These are phyloP conservation scores for Lysandra coridon DNA, from an alignment of 2,888 invertebrate genomes.

Conservation along the genomic window DNA sequence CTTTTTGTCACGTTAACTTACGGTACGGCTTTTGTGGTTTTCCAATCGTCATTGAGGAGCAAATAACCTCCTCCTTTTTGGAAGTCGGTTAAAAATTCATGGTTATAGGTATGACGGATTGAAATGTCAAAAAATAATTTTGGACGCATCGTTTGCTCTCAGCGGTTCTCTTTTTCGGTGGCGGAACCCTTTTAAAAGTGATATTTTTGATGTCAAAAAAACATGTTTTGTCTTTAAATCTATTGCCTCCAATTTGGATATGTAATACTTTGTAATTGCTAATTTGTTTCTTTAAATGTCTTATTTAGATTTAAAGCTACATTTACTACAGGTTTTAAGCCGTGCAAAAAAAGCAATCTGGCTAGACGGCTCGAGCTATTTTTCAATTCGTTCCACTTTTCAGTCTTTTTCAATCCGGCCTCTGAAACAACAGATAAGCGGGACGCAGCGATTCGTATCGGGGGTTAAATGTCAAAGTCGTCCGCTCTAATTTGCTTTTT, in stretches of 20 bases:
- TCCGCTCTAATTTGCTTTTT: not conserved
- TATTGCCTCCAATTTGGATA: too few species aligned
- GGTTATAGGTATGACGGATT: too few species aligned
- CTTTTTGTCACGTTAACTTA: not conserved
- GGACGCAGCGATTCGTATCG: not conserved
- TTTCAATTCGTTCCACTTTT: constrained; percentile 2
- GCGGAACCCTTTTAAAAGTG: too few species aligned
- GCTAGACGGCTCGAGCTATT: not conserved
- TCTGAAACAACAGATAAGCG: constrained; percentile 17
- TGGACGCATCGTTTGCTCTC: too few species aligned
- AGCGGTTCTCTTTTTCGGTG: too few species aligned
- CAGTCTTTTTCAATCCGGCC: not conserved
- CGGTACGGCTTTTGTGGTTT: too few species aligned
- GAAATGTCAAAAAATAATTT: too few species aligned
- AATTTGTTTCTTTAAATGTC: too few species aligned
- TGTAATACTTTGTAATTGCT: not conserved
- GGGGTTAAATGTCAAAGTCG: constrained; percentile 16
- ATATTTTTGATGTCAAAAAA: too few species aligned
- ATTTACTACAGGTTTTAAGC: not conserved
- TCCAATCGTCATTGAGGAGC: too few species aligned
- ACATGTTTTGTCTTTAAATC: too few species aligned
- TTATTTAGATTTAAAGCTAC: not conserved
- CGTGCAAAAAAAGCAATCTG: not conserved
- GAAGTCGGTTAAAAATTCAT: too few species aligned
- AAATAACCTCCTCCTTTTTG: not conserved